phyloP scores from a whole-genome alignment of 1,140 invertebrate genomes.

The Carposina sasakii region DNA sequence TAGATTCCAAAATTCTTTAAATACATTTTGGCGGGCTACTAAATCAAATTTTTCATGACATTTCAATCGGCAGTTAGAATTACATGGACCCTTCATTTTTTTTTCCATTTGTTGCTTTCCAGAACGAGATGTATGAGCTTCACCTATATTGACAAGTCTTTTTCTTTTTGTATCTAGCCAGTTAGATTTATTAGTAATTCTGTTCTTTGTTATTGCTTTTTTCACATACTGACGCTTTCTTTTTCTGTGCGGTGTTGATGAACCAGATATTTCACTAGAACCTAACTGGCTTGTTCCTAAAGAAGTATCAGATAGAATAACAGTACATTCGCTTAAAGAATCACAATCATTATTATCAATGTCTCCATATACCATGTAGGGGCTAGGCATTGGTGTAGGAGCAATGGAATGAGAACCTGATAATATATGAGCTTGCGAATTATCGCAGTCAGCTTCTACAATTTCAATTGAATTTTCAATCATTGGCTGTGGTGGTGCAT shows the following conservation, averaged over 20 bases:
- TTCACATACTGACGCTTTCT: conserved; percentile 16
- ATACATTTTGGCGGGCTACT: conserved; percentile 13
- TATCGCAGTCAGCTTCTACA: conserved; percentile 11
- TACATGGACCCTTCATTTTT: conserved; percentile 17
- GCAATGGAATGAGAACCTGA: no score
- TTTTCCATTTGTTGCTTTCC: conserved; percentile 18
- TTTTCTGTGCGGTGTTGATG: conserved; percentile 16
- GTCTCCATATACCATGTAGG: conserved; percentile 12
- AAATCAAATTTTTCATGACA: conserved; percentile 19
- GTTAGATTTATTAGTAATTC: conserved; percentile 18
- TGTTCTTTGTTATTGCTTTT: conserved; percentile 16
- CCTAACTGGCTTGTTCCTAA: conserved; percentile 15
- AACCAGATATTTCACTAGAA: conserved; percentile 18
- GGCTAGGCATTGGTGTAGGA: conserved; percentile 13
- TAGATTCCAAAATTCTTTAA: conserved; percentile 18
- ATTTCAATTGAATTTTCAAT: conserved; percentile 13
- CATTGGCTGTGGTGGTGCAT: conserved; percentile 11
- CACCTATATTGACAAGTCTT: conserved; percentile 14
- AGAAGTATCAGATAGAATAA: conserved; percentile 12
- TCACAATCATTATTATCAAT: conserved; percentile 13
- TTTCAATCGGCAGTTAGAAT: conserved; percentile 16
- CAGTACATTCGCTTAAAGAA: conserved; percentile 12
- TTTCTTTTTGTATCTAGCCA: conserved; percentile 21
- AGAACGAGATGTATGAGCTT: conserved; percentile 18
- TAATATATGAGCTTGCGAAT: no score